Base-by-base conservation (phyloP, 2,797 vertebrate species). In the Lacerta viridis region DNA sequence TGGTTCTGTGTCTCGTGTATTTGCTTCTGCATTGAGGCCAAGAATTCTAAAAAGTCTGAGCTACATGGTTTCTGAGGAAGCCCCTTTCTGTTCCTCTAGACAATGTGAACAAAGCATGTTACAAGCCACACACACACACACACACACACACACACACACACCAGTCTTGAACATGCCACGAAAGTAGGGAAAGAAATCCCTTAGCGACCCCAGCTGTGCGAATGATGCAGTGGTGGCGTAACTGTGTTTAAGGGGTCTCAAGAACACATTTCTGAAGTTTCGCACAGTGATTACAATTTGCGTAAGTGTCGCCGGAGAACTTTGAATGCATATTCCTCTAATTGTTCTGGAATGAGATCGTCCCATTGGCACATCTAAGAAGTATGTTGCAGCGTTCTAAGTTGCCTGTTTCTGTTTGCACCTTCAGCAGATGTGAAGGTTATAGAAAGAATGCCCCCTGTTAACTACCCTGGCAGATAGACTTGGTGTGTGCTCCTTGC, bases 11-110 rank as follows among this genome's bases (percentile, higher is more conserved):
- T n/a, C 9, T 11, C 36, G 27, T 39, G 2, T 74, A n/a, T n/a
- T 75, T 79, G 11, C 3, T 50, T 46, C 59, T 36, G 15, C 50
- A 39, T 5, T 2, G 1, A 23, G 17, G 15, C 9, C 41, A 72
- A 7, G 0, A 1, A 75, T 66, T 83, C 6, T 88, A 9, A 66
- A 29, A 0, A 0, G 0, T 55, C 61, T 33, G 43, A 79, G 74
- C 25, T 5, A 43, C 39, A 36, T 36, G 2, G 7, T 76, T 85
- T 41, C 41, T 0, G 5, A 59, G 10, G 3, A 2, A 20, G 27
- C 13, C 27, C 25, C 36, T 66, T 43, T 83, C 0, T 80, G 23
- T 29, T 78, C 39, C 5, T 9, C 33, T 9, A 43, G 50, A 10
- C 6, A 77, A 64, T 27, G 36, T 75, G 55, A 61, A 87, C 27